These are phyloP conservation scores for Ctenodactylus gundi DNA, from an alignment of 2,113 vertebrate genomes.

Conservation along the genomic window DNA sequence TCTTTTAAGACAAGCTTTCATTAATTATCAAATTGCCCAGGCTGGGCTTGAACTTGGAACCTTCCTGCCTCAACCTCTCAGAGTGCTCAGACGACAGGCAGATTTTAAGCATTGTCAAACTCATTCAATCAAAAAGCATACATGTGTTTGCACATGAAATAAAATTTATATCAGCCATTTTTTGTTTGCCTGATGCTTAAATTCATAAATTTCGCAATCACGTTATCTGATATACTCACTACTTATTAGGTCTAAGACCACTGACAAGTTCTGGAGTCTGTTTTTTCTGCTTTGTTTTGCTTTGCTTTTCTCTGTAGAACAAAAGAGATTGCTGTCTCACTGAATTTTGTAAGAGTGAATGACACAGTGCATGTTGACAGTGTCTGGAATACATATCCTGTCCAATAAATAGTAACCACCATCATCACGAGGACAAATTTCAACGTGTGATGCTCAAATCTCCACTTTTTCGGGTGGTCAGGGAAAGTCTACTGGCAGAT, in stretches of 20 bases:
- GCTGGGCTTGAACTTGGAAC: too few species aligned
- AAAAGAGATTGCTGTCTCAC: neutral
- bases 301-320: neutral
- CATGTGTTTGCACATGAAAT: neutral
- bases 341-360: neutral
- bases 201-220: neutral
- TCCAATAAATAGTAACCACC: neutral
- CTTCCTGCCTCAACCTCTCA: too few species aligned
- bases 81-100: too few species aligned
- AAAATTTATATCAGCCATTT: neutral
- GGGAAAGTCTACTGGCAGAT: accelerated
- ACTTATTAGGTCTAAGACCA: neutral
- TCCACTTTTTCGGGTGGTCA: neutral
- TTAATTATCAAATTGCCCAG: too few species aligned
- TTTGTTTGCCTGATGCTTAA: neutral
- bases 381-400: accelerated
- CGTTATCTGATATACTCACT: neutral
- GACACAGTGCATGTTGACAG: neutral
- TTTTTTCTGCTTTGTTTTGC: neutral
- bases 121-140: neutral
- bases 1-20: too few species aligned
- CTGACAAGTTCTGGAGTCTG: neutral
- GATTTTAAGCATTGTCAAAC: neutral
- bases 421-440: neutral
- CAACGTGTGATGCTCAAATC: neutral